Conservation (phyloP, 2,888 invertebrate genomes). For the Germaria angustata region DNA sequence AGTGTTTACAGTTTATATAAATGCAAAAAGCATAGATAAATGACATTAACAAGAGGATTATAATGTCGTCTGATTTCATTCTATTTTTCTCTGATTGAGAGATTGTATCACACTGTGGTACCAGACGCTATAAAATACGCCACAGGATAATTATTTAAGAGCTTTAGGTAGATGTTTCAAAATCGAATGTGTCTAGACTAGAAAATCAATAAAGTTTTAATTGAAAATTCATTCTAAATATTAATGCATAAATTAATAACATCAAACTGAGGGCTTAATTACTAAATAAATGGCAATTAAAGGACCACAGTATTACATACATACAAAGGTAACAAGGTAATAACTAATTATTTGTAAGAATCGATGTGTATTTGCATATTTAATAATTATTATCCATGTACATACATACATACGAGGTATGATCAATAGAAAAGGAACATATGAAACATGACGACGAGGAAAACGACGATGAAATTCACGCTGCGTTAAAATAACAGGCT, state of each 20-base stretch:
- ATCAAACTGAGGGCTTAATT: neutral
- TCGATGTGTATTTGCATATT: too few species aligned
- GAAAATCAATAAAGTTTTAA: neutral
- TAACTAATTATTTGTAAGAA: too few species aligned
- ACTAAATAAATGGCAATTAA: neutral
- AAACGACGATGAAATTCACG: too few species aligned
- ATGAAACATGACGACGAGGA: too few species aligned
- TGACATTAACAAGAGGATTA: neutral
- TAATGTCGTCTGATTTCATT: neutral
- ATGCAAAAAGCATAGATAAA: neutral
- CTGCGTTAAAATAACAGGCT: too few species aligned
- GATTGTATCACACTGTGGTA: neutral
- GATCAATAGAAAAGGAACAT: too few species aligned
- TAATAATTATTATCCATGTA: too few species aligned
- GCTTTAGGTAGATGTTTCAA: neutral
- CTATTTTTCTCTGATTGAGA: neutral
- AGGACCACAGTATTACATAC: too few species aligned
- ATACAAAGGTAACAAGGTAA: too few species aligned
- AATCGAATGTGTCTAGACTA: conserved; percentile 10
- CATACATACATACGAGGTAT: too few species aligned
- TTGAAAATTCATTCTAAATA: neutral
- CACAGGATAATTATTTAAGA: neutral
- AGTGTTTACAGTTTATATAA: conserved; percentile 16
- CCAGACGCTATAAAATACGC: neutral
- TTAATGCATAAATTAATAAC: neutral